A percentile compares a stretch with the other conserved stretches of the same genome.
Conservation (phyloP, 2,888 invertebrate species). For the Drosophila neotestacea region DNA sequence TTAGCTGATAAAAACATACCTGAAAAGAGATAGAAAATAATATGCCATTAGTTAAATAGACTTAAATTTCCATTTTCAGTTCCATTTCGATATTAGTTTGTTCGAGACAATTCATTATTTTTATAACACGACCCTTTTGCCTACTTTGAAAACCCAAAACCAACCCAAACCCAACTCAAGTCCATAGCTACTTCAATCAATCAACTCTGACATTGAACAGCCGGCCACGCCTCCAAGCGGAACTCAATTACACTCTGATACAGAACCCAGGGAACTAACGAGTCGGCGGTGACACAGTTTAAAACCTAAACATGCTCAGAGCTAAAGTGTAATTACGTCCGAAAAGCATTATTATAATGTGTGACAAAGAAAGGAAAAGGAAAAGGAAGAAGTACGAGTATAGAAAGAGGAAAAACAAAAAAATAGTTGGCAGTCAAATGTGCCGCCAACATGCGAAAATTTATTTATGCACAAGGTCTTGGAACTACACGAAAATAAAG, state of each 20-base stretch:
- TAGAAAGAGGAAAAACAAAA: background rate
- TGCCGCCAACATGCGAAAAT: slow-evolving; percentile 68
- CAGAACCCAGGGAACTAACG: slow-evolving; percentile 31
- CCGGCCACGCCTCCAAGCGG: slow-evolving; percentile 33
- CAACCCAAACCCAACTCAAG: slow-evolving; percentile 26
- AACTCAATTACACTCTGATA: slow-evolving; percentile 34
- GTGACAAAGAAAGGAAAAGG: slow-evolving; percentile 10
- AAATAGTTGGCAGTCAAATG: slow-evolving; percentile 57
- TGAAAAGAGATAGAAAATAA: slow-evolving; percentile 36
- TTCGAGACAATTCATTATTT: slow-evolving; percentile 22
- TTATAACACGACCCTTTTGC: slow-evolving; percentile 3
- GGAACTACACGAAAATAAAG: slow-evolving; percentile 27
- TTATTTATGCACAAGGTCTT: slow-evolving; percentile 60
- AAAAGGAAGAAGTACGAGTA: slow-evolving; percentile 4
- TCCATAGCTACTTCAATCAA: slow-evolving; percentile 46
- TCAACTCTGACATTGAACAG: slow-evolving; percentile 41
- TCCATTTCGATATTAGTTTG: slow-evolving; percentile 23
- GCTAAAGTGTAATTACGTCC: slow-evolving; percentile 66
- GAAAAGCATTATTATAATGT: slow-evolving; percentile 60
- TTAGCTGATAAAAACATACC: slow-evolving; percentile 37
- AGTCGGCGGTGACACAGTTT: slow-evolving; percentile 52
- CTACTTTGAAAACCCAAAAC: background rate
- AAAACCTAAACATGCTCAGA: slow-evolving; percentile 60
- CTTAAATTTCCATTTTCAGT: slow-evolving; percentile 24
- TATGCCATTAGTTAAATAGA: slow-evolving; percentile 26